Percentiles rank a stretch among this genome's conserved stretches.
These are phyloP conservation scores for Gadus chalcogrammus DNA, from an alignment of 2,113 vertebrate genomes.

Conservation along the genomic window DNA sequence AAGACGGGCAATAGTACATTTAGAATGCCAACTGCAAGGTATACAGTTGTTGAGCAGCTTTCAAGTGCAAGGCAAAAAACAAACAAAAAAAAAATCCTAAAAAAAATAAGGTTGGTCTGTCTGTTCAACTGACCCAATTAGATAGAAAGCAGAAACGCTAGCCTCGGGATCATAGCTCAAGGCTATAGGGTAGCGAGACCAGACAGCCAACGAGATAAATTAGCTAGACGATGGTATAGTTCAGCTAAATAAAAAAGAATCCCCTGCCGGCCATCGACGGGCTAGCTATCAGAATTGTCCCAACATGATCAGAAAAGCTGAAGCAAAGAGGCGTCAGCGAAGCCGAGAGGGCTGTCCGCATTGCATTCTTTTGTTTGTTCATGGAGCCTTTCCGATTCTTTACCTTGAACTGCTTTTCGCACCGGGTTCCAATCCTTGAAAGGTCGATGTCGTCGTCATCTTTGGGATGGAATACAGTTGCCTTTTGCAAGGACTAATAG, in stretches of 20 bases:
- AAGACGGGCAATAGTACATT: too few species aligned
- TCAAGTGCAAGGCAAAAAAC: too few species aligned
- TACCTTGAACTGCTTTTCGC: constrained; percentile 95
- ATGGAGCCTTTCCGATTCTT: constrained; percentile 34
- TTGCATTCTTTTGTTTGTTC: constrained; percentile 75
- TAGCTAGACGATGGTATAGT: constrained; percentile 54
- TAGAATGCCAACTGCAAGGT: too few species aligned
- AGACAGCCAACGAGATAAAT: constrained; percentile 54
- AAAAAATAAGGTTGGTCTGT: neutral
- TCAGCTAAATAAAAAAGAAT: constrained; percentile 51
- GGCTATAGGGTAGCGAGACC: constrained; percentile 20
- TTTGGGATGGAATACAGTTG: constrained; percentile 34
- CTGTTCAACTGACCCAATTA: neutral
- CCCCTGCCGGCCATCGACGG: constrained; percentile 19
- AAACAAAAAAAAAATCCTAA: neutral
- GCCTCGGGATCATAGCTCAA: constrained; percentile 30
- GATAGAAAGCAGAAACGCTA: constrained; percentile 17
- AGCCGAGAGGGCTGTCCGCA: constrained; percentile 40
- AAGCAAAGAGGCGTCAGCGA: constrained; percentile 43
- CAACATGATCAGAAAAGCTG: neutral
- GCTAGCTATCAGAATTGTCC: constrained; percentile 15
- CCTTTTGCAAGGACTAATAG: constrained; percentile 17
- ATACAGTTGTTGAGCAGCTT: too few species aligned
- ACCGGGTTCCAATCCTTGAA: constrained; percentile 88
- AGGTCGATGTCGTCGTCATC: constrained; percentile 96